Evolutionary conservation across 2,888 invertebrate species (phyloP).

Genomic region (Folsomia manolachei): DNA sequence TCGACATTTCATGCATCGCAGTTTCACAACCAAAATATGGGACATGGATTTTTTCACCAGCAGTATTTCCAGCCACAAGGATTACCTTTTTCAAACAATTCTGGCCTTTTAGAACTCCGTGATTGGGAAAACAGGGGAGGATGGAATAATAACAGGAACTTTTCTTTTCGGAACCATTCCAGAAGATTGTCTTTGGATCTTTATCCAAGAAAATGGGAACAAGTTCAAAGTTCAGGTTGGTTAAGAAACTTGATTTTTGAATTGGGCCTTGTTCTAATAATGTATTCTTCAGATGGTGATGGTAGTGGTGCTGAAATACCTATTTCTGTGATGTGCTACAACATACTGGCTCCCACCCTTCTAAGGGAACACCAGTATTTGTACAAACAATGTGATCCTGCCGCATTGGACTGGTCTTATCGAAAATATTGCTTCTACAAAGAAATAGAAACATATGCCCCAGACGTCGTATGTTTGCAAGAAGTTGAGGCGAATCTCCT

Average conservation of each 20-base stretch:
- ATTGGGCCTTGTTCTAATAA: too few relatives aligned
- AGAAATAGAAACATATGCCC: conserved; percentile 61
- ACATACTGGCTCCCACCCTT: conserved; percentile 81
- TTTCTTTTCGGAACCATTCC: not conserved
- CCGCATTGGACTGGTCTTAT: conserved; percentile 67
- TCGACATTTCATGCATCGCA: too few relatives aligned
- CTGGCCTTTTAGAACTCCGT: not conserved
- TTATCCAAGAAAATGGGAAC: not conserved
- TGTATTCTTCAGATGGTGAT: not conserved
- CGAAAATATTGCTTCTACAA: conserved; percentile 61
- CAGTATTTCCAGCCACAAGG: not conserved
- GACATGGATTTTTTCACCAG: not conserved
- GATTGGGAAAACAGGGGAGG: not conserved
- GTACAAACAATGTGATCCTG: conserved; percentile 63
- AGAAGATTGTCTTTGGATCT: not conserved
- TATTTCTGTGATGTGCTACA: conserved; percentile 72
- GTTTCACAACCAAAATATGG: too few relatives aligned
- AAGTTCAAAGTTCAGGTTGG: not conserved
- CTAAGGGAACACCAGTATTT: conserved; percentile 70
- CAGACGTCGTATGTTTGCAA: conserved; percentile 79
- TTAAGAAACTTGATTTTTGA: not conserved
- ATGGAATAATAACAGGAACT: not conserved
- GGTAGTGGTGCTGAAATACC: too few relatives aligned
- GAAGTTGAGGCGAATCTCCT: conserved; percentile 83
- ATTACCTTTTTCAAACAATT: not conserved